Evolutionary conservation across 2,113 vertebrate genomes (phyloP), one percentile per base, ranked within the genome.

Genomic region (Ancistrus triradiatus): DNA sequence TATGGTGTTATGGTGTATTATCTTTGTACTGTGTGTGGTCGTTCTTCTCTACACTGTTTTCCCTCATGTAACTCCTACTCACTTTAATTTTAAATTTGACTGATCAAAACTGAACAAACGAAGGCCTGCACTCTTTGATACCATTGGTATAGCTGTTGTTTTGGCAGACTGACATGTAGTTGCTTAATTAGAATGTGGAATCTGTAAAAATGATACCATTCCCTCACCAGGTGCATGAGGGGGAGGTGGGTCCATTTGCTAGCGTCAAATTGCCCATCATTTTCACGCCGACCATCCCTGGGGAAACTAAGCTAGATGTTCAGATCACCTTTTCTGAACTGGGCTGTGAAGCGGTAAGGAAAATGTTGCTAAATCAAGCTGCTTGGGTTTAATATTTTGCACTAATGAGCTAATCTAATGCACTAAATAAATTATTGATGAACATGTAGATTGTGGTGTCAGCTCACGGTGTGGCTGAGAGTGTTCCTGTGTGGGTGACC

Each of bases 221-320:
- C 19, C 21, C 21, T 27, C 38, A 14, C 0, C 61, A 97, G 94
- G 66, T 87, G 1, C 85, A 70, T 18, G 83, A 85, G 53, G 94
- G 90, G 3, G 85, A 91, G 18, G 82, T 98, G 1, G 81, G 80
- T 61, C 85, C 92, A 43, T 93, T 94, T 78, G 74, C 87, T 72
- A 90, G 86, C 2, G 7, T 91, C 78, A 90, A 79, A 58, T 80
- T 98, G 53, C 87, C 91, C 1, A 0, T 97, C 7, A 0, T 89
- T 8, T 98, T 97, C 81, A 84, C 81, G 2, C 94, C 95, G 1
- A 70, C 82, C 1, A 4, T 90, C 61, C 91, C 91, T 2, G 95
- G 92, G 65, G 78, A 80, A 0, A 73, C 73, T 19, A 81, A 42
- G 27, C 70, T 85, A 48, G 80, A 78, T 17, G 91, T 97, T 78